Conservation (phyloP, 2,113 vertebrate genomes). For the Edolisoma coerulescens region DNA sequence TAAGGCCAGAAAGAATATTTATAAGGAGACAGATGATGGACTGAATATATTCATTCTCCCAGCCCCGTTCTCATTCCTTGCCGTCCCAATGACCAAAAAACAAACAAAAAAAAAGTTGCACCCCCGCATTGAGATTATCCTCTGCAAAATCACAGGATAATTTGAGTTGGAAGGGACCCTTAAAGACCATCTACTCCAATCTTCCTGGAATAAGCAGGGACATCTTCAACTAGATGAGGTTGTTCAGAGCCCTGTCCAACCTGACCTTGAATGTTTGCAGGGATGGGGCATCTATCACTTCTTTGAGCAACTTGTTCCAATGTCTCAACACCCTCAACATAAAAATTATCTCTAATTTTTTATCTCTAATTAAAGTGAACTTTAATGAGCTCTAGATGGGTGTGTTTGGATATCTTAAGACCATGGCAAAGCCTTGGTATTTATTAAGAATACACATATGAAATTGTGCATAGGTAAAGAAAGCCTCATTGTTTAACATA, state of each 20-base stretch:
- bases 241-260: background rate
- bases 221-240: background rate
- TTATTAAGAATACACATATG: background rate
- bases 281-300: background rate
- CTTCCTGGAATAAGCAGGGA: background rate
- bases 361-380: background rate
- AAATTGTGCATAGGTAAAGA: background rate
- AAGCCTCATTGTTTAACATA: background rate
- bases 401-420: background rate
- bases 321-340: background rate
- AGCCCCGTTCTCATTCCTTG: background rate
- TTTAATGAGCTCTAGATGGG: background rate
- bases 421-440: background rate
- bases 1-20: background rate
- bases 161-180: background rate
- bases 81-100: background rate
- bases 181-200: background rate
- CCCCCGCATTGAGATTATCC: background rate
- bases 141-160: background rate
- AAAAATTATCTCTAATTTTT: background rate
- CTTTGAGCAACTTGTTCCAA: background rate
- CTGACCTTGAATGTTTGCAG: background rate
- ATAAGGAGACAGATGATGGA: background rate
- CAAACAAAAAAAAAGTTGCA: background rate
- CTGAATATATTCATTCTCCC: background rate